Evolutionary conservation across 2,797 vertebrate genomes (phyloP).

Genomic region (Gobio occitaniae): DNA sequence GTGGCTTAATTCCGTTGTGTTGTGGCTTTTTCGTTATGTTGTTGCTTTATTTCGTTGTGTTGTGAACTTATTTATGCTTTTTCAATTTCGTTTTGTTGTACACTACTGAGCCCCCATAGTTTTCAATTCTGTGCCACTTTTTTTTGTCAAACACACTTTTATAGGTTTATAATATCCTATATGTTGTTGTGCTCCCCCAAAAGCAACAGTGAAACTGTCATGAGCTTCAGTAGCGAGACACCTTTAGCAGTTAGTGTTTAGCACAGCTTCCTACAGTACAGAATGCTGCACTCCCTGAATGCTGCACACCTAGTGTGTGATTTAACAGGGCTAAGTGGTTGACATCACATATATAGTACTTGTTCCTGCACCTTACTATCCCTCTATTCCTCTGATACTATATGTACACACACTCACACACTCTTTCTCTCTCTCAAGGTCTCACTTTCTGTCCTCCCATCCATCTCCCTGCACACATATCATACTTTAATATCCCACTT

Average conservation of each 20-base stretch:
- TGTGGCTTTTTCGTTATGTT: no score
- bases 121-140: not conserved
- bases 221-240: not conserved
- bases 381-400: not conserved
- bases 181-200: not conserved
- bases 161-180: not conserved
- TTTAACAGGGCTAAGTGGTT: conserved; percentile 14
- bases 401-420: not conserved
- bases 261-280: not conserved
- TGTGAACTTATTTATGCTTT: no score
- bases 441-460: conserved; percentile 11
- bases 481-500: conserved; percentile 13
- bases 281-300: not conserved
- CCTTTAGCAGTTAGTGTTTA: not conserved
- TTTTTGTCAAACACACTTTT: not conserved
- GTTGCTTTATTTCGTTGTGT: no score
- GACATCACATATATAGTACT: not conserved
- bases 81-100: no score
- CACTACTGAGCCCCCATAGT: no score
- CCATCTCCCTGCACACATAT: not conserved
- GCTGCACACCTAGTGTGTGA: not conserved
- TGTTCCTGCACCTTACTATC: not conserved
- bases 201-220: not conserved
- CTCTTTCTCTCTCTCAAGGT: not conserved
- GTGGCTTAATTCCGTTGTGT: no score